Percentiles rank a stretch among this genome's conserved stretches.
Evolutionary conservation across 2,797 vertebrate genomes (phyloP).

Genomic region (Parotocinclus haroldoi): DNA sequence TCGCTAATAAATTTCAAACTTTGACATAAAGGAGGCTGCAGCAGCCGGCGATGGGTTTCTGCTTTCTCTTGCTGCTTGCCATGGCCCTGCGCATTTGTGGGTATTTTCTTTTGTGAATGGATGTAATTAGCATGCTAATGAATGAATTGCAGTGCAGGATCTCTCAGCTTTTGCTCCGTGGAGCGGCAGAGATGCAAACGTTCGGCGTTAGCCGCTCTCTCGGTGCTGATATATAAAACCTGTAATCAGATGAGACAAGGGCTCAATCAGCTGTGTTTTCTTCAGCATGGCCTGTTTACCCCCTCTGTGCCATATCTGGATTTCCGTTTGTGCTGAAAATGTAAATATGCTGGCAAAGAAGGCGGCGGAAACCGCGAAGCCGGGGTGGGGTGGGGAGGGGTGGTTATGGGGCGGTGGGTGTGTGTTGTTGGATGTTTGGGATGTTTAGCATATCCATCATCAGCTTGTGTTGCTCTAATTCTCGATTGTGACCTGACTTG

Average conservation of each 20-base stretch:
- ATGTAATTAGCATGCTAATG: slow-evolving; percentile 53
- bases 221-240: slow-evolving; percentile 55
- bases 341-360: slow-evolving; percentile 50
- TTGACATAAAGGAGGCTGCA: slow-evolving; percentile 35
- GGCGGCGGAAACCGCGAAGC: slow-evolving; percentile 34
- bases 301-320: slow-evolving; percentile 43
- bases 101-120: slow-evolving; percentile 51
- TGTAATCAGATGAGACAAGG: slow-evolving; percentile 57
- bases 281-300: slow-evolving; percentile 45
- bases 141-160: slow-evolving; percentile 47
- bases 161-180: slow-evolving; percentile 43
- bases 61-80: slow-evolving; percentile 19
- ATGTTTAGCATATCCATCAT: slow-evolving; percentile 29
- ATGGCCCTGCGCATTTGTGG: slow-evolving; percentile 31
- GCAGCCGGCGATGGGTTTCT: slow-evolving; percentile 33
- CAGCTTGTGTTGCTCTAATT: slow-evolving; percentile 31
- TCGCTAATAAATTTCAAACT: slow-evolving; percentile 28
- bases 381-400: neutral
- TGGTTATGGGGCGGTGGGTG: too few species aligned
- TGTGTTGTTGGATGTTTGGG: slow-evolving; percentile 17
- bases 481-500: slow-evolving; percentile 27
- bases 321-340: slow-evolving; percentile 53
- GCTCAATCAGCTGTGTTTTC: slow-evolving; percentile 48
- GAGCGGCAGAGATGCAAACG: slow-evolving; percentile 27
- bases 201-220: slow-evolving; percentile 33